A percentile compares a stretch with the other conserved stretches of the same genome.
Conservation (phyloP, 1,140 invertebrate species). For the Magallana angulata region DNA sequence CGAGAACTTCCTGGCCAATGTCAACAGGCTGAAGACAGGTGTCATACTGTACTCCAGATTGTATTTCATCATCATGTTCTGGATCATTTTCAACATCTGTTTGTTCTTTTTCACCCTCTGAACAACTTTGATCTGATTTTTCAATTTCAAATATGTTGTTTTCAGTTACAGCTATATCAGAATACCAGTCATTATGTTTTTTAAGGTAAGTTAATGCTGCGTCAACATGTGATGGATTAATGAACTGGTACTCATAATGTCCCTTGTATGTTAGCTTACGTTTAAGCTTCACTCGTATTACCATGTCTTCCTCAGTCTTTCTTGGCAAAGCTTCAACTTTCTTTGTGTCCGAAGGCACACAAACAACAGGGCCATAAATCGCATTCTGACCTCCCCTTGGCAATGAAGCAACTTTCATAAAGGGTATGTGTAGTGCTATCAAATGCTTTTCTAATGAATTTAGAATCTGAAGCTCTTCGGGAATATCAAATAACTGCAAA, state of each 20-base stretch:
- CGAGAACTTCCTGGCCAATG: conserved; percentile 46
- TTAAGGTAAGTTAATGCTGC: neutral
- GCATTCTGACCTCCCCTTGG: conserved; percentile 33
- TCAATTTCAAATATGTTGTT: neutral
- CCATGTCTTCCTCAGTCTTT: conserved; percentile 29
- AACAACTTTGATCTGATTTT: neutral
- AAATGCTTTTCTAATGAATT: neutral
- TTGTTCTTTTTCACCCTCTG: neutral
- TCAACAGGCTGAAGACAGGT: conserved; percentile 48
- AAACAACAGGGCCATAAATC: conserved; percentile 43
- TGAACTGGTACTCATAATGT: conserved; percentile 41
- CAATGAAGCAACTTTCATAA: conserved; percentile 33
- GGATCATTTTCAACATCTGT: conserved; percentile 12
- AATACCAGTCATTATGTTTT: neutral
- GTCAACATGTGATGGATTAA: neutral
- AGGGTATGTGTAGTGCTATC: conserved; percentile 25
- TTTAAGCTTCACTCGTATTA: conserved; percentile 49
- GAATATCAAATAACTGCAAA: no score
- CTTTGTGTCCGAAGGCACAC: conserved; percentile 40
- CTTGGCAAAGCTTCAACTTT: conserved; percentile 37
- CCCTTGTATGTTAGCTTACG: conserved; percentile 47
- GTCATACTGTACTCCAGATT: neutral
- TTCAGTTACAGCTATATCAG: neutral
- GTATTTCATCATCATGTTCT: neutral
- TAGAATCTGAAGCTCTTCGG: neutral